Evolutionary conservation across 2,797 vertebrate species (phyloP), one percentile per base, ranked within the genome.

Genomic region (Carcharodon carcharias): DNA sequence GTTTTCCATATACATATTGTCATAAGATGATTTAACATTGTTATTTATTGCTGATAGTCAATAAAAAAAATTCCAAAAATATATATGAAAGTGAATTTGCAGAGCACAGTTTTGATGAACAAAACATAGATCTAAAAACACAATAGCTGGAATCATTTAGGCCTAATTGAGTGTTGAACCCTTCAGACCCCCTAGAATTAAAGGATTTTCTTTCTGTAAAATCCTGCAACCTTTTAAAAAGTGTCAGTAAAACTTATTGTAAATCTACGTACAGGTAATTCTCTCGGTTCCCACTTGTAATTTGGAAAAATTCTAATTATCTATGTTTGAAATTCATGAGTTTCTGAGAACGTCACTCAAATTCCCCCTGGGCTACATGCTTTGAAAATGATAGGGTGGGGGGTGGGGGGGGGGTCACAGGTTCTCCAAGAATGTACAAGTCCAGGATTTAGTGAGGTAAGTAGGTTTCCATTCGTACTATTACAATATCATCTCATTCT

Each of bases 221-320:
- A 95, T 95, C 65, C 93, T 71, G 31, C 45, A 95, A 69, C 93
- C 93, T 69, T 71, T 95, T 71, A 50, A 73, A 95, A 95, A 95
- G n/a, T 54, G 65, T 95, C 93, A 71, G 65, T 73, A 95, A 95
- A 54, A 54, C 93, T 54, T 45, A 65, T 92, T 65, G 40, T 95
- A 69, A 73, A 95, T 73, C 93, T 95, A 54, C 56, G 21, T 54
- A 23, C 65, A 50, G 61, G 92, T 69, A 94, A 94, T 94, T 94
- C 65, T 65, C 61, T 69, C 45, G 5, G 67, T 95, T 71, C 67
- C 93, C 65, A 69, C 40, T 95, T 95, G 67, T 95, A 95, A 95
- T 95, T 95, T 95, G 63, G 26, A 95, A 45, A 73, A 95, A 69
- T 95, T 95, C 40, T 67, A 71, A 71, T 95, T 95, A 95, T 95